Evolutionary conservation across 1,140 invertebrate species (phyloP), one percentile per base, ranked within the genome.

Genomic region (Andricus grossulariae): DNA sequence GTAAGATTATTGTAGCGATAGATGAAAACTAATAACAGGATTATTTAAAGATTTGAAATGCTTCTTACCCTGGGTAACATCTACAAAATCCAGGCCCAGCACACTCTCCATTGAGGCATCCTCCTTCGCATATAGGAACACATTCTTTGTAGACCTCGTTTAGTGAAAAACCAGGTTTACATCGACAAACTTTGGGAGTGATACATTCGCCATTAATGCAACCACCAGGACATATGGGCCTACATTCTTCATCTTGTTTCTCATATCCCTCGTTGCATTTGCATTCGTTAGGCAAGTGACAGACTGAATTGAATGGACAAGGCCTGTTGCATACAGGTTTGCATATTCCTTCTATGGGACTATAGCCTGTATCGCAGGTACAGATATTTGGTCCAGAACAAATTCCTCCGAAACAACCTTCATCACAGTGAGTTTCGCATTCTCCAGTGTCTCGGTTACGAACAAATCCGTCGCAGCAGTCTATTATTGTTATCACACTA

Each of bases 151-250:
- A 32, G 15, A 6, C 21, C 16, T 88, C 83, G 54, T 88, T 88
- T 39, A 88, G 74, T 18, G 73, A 73, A 86, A 93, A 96, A 1
- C 95, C 95, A 15, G 92, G 87, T 54, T 92, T 93, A 84, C 95
- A 96, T 1, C 91, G 89, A 84, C 95, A 94, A 2, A 88, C 78
- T 50, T 88, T 85, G 3, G 90, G 88, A 0, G 88, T 90, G 19
- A 92, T 85, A 78, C 93, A 93, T 0, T 91, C 87, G 0, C 93
- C 93, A 57, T 93, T 92, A 0, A 54, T 77, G 71, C 91, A 92
- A n/a, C 88, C 87, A 39, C 84, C 82, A 0, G 85, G 86, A 55
- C 91, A 92, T 3, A 88, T 85, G 0, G 91, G 90, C 32, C 71
- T 85, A 49, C 91, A 92, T 7, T 83, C 82, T 0, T 82, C 85